Base-by-base conservation (phyloP, 2,888 invertebrate genomes). In the Priapulus caudatus region DNA sequence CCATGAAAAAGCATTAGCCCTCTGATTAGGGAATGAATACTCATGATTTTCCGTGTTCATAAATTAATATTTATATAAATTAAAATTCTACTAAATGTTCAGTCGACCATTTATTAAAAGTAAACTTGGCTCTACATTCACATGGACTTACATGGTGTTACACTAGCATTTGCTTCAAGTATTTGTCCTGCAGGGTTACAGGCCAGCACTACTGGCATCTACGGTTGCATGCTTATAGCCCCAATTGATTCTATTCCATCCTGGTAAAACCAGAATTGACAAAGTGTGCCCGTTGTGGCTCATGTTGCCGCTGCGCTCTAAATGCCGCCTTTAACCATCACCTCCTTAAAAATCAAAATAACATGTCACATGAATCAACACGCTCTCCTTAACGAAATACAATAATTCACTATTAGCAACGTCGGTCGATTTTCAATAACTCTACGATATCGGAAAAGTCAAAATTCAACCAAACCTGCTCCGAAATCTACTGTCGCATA, bases 171-270 rank as follows among this genome's bases (percentile, higher is more conserved):
- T 33, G 33, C 33, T n/a, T 5, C 69, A 1, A 84, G 64, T 75
- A 83, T 79, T 1, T 75, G 67, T 2, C 76, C 75, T n/a, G n/a
- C 21, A 76, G 72, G 0, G 79, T 77, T 2, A 65, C 62, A 0
- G 79, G n/a, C n/a, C 73, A 15, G 87, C 77, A 0, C 44, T 55
- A 0, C 67, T 63, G 0, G 79, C 75, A 19, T 65, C 60, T 0
- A 78, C 77, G 23, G 72, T 74, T 47, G 79, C 78, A 60, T 84
- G 78, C 0, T 70, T 65, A 62, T 82, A 79, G 44, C 82, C 81
- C 92, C 92, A 93, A 67, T 87, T n/a, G n/a, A 84, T 1, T 88
- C 85, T 51, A 92, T 70, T 92, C 92, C 92, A 2, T 92, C 92
- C 0, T 88, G 81, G 74, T 92, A 93, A 71, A 78, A 92, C 71